Evolutionary conservation across 2,113 vertebrate species (phyloP).

Genomic region (Odontesthes bonariensis): DNA sequence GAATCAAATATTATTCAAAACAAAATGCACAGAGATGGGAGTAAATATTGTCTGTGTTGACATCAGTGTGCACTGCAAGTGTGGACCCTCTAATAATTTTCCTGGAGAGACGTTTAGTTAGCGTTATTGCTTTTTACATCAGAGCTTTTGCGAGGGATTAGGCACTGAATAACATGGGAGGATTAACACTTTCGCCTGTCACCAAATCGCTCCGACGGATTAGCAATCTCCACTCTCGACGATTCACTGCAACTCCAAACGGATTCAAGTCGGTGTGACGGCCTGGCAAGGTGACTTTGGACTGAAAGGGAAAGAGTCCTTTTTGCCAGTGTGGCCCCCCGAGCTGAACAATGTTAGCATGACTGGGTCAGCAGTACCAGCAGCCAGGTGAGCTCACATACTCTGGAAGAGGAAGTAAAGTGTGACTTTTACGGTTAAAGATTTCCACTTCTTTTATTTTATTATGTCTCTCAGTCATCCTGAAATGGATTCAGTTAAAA

Average conservation of each 20-base stretch:
- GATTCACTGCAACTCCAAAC: conserved; percentile 45
- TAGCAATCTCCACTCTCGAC: conserved; percentile 58
- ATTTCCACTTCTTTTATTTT: no score
- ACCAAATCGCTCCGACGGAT: conserved; percentile 75
- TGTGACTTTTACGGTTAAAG: no score
- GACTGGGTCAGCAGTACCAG: neutral
- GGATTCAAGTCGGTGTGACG: conserved; percentile 32
- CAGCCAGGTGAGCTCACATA: neutral
- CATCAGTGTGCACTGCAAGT: conserved; percentile 20
- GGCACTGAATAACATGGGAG: conserved; percentile 65
- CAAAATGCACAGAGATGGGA: conserved; percentile 17
- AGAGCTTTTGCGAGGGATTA: conserved; percentile 62
- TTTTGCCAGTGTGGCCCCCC: conserved; percentile 23
- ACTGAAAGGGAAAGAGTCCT: conserved; percentile 17
- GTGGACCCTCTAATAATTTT: conserved; percentile 41
- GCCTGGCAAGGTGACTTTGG: conserved; percentile 73
- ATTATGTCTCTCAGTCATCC: no score
- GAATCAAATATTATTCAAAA: conserved; percentile 13
- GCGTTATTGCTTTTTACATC: conserved; percentile 47
- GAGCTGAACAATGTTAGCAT: conserved; percentile 1
- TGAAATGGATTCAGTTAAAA: no score
- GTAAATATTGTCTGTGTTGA: conserved; percentile 54
- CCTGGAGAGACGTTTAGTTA: conserved; percentile 53
- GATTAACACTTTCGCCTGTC: conserved; percentile 74
- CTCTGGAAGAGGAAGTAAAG: neutral